Evolutionary conservation across 2,113 vertebrate species (phyloP).

Genomic region (Notothenia coriiceps): DNA sequence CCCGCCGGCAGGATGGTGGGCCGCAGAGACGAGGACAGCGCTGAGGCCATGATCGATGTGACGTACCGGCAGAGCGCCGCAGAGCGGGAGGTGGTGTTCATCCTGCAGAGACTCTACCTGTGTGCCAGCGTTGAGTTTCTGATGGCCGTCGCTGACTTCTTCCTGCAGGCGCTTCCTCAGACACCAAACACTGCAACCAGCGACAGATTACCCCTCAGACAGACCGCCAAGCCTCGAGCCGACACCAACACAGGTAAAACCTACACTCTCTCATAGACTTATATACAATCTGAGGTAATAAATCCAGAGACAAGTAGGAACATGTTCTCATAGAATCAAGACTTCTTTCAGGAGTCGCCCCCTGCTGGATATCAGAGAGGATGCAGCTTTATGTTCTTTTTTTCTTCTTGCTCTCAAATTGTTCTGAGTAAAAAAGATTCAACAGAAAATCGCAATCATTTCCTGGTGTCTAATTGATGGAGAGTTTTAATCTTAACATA

Average conservation of each 20-base stretch:
- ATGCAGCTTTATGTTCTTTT: too few species aligned
- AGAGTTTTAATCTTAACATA: not conserved
- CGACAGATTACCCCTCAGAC: conserved; percentile 84
- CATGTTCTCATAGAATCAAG: too few species aligned
- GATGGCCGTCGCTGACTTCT: conserved; percentile 94
- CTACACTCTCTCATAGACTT: too few species aligned
- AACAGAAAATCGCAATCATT: not conserved
- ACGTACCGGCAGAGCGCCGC: conserved; percentile 84
- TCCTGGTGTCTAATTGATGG: not conserved
- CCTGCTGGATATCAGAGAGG: too few species aligned
- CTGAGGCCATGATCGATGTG: conserved; percentile 89
- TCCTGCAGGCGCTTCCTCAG: conserved; percentile 89
- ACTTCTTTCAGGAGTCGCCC: too few species aligned
- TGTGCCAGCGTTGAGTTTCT: conserved; percentile 97
- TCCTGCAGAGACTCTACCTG: conserved; percentile 92
- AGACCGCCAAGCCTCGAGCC: conserved; percentile 71
- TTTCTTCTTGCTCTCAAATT: too few species aligned
- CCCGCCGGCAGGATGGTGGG: conserved; percentile 89
- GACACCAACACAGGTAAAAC: conserved; percentile 65
- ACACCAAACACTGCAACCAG: not conserved
- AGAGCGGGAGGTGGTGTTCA: conserved; percentile 83
- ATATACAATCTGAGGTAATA: too few species aligned
- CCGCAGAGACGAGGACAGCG: conserved; percentile 83
- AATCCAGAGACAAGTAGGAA: too few species aligned
- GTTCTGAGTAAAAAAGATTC: not conserved